Conservation (phyloP, 2,888 invertebrate species). For the Agrochola lota region DNA sequence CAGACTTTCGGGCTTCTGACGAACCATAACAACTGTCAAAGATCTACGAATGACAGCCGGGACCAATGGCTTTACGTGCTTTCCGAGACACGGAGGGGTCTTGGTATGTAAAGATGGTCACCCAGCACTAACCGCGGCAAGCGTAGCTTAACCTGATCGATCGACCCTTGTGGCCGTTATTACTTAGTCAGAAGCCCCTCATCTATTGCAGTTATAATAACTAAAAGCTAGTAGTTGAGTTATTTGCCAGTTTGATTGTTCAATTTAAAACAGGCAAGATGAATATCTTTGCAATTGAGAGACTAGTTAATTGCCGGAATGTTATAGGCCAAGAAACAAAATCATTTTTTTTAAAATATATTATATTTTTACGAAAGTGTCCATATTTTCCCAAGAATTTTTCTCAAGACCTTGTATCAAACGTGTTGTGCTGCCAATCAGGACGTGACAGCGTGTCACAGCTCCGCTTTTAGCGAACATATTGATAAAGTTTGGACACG, state of each 20-base stretch:
- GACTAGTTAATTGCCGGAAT: not conserved
- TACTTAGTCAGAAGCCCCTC: no score
- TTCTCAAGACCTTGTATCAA: not conserved
- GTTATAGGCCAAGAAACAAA: no score
- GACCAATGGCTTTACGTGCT: no score
- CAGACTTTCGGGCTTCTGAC: no score
- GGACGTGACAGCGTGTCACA: constrained; percentile 36
- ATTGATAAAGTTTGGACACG: constrained; percentile 51
- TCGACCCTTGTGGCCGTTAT: no score
- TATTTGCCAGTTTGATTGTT: not conserved
- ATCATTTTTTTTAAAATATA: not conserved
- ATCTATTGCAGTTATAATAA: not conserved
- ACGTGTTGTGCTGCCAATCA: constrained; percentile 35
- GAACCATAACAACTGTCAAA: no score
- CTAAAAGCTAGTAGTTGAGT: not conserved
- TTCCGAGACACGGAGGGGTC: no score
- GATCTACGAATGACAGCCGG: no score
- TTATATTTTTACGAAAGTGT: not conserved
- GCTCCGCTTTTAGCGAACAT: constrained; percentile 20
- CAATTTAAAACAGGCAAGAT: not conserved
- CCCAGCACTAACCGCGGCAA: no score
- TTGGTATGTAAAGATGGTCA: no score
- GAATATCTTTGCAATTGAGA: no score
- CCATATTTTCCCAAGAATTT: not conserved
- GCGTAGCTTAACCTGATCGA: no score